Evolutionary conservation across 2,113 vertebrate species (phyloP).

Genomic region (Xiphophorus couchianus): DNA sequence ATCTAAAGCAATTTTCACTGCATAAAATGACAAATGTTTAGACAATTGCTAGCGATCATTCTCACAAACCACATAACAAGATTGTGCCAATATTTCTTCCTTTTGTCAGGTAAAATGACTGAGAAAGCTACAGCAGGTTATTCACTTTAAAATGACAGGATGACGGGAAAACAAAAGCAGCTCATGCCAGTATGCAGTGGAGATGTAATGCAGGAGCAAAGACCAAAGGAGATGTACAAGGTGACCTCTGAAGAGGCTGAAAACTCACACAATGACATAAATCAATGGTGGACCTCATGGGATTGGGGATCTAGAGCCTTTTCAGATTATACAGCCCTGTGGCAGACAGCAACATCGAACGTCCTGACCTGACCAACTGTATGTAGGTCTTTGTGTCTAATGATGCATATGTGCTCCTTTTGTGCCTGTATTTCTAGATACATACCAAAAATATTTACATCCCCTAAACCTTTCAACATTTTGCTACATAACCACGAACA

Average conservation of each 20-base stretch:
- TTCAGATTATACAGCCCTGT: slow-evolving; percentile 59
- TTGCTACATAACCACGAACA: not conserved
- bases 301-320: slow-evolving; percentile 62
- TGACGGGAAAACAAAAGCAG: slow-evolving; percentile 45
- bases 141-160: slow-evolving; percentile 35
- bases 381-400: slow-evolving; percentile 20
- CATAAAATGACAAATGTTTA: slow-evolving; percentile 31
- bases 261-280: slow-evolving; percentile 77
- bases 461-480: not conserved
- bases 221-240: slow-evolving; percentile 67
- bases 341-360: slow-evolving; percentile 57
- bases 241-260: slow-evolving; percentile 77
- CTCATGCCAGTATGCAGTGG: slow-evolving; percentile 38
- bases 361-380: slow-evolving; percentile 22
- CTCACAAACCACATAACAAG: slow-evolving; percentile 31
- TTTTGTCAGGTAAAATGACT: slow-evolving; percentile 18
- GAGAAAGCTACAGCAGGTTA: slow-evolving; percentile 19
- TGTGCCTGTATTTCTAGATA: slow-evolving; percentile 19
- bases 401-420: slow-evolving; percentile 3
- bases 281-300: slow-evolving; percentile 67
- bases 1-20: slow-evolving; percentile 55
- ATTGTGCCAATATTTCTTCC: slow-evolving; percentile 17
- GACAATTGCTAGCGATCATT: slow-evolving; percentile 26
- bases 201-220: slow-evolving; percentile 50
- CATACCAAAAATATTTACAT: not conserved